phyloP scores from a whole-genome alignment of 2,797 vertebrate genomes.

The Gambelia wislizenii region DNA sequence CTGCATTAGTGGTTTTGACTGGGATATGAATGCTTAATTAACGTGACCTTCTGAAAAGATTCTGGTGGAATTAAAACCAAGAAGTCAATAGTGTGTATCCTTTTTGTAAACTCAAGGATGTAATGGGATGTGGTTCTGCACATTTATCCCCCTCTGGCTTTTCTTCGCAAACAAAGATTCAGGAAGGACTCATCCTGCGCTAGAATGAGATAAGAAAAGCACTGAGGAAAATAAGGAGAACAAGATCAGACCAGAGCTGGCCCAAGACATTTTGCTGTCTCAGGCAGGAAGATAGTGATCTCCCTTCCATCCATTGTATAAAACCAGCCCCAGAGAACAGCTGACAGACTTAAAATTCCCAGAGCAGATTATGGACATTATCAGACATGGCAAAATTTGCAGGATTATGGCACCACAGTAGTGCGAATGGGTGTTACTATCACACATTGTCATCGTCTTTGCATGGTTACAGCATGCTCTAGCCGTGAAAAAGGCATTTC shows the following conservation, averaged over 20 bases:
- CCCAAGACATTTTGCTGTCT: not conserved
- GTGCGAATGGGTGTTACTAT: no score
- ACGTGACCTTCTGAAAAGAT: slow-evolving; percentile 25
- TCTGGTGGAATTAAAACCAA: not conserved
- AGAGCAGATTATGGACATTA: no score
- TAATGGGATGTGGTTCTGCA: not conserved
- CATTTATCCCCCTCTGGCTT: no score
- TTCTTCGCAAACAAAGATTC: no score
- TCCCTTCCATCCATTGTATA: not conserved
- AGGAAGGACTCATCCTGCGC: no score
- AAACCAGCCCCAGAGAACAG: no score
- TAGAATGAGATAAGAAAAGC: no score
- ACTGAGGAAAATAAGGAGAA: not conserved
- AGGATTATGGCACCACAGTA: no score
- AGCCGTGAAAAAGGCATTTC: no score
- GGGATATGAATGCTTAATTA: slow-evolving; percentile 1
- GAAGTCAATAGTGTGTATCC: not conserved
- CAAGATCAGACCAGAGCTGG: not conserved
- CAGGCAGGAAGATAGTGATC: not conserved
- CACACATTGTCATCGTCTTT: no score
- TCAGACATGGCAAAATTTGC: no score
- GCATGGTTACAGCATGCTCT: no score
- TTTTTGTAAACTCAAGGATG: slow-evolving; percentile 6
- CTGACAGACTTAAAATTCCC: not conserved
- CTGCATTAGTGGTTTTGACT: slow-evolving; percentile 26